Evolutionary conservation across 1,140 invertebrate genomes (phyloP).

Genomic region (Aporrectodea caliginosa): DNA sequence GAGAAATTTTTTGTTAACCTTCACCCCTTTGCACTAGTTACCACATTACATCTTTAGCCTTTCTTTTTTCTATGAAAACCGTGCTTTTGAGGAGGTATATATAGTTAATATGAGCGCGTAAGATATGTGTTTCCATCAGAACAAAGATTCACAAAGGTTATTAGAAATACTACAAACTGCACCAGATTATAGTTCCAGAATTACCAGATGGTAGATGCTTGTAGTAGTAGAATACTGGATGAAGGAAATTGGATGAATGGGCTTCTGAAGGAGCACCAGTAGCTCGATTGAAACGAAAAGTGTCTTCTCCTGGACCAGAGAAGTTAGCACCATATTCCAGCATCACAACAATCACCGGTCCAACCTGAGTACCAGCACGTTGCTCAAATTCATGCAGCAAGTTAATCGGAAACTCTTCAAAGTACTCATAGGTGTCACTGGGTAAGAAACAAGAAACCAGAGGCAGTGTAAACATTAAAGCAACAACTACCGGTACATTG

Average conservation of each 20-base stretch:
- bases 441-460: slow-evolving; percentile 35
- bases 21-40: too few species aligned
- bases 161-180: too few species aligned
- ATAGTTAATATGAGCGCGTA: too few species aligned
- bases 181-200: too few species aligned
- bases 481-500: too few species aligned
- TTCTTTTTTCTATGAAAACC: too few species aligned
- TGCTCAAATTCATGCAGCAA: slow-evolving; percentile 49
- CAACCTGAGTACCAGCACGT: slow-evolving; percentile 45
- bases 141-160: too few species aligned
- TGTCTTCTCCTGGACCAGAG: slow-evolving; percentile 58
- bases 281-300: slow-evolving; percentile 56
- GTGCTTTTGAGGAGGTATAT: too few species aligned
- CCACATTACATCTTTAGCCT: too few species aligned
- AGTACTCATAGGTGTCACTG: slow-evolving; percentile 42
- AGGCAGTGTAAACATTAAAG: too few species aligned
- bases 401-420: slow-evolving; percentile 56
- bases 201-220: slow-evolving; percentile 52
- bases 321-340: slow-evolving; percentile 58
- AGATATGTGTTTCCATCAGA: too few species aligned
- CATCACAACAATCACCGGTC: slow-evolving; percentile 48
- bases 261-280: slow-evolving; percentile 54
- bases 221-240: slow-evolving; percentile 58
- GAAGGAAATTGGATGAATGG: slow-evolving; percentile 58
- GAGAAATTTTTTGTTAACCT: too few species aligned